Conservation (phyloP, 2,797 vertebrate genomes). For the Gobio occitaniae region DNA sequence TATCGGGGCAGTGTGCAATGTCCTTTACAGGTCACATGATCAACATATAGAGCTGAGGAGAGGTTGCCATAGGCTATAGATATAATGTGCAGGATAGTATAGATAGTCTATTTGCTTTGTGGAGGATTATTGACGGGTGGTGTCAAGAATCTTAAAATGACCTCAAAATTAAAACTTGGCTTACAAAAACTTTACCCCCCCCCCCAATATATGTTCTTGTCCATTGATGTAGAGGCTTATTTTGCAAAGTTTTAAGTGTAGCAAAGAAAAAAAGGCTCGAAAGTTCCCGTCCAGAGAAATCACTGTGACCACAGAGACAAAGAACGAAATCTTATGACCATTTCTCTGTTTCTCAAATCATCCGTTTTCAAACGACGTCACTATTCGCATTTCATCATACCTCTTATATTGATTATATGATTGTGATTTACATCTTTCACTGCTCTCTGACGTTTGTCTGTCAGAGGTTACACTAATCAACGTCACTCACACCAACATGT, state of each 20-base stretch:
- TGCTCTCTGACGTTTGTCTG: background rate
- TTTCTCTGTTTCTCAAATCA: conserved; percentile 9
- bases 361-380: background rate
- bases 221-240: background rate
- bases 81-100: conserved; percentile 63
- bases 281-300: conserved; percentile 53
- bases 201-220: background rate
- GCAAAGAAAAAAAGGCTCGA: background rate
- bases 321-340: background rate
- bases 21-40: conserved; percentile 1
- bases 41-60: background rate
- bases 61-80: conserved; percentile 66
- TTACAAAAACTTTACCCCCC: background rate
- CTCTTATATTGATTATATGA: conserved; percentile 8
- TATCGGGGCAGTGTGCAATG: conserved; percentile 34
- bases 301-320: conserved; percentile 56
- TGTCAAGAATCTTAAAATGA: background rate
- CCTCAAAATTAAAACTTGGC: background rate
- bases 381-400: conserved; percentile 1
- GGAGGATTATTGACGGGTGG: background rate
- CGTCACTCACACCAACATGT: background rate
- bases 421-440: conserved; percentile 15
- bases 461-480: background rate
- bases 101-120: conserved; percentile 70
- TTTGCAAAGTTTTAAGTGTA: conserved; percentile 59